Conservation (phyloP, 2,113 vertebrate species). For the Tichodroma muraria region DNA sequence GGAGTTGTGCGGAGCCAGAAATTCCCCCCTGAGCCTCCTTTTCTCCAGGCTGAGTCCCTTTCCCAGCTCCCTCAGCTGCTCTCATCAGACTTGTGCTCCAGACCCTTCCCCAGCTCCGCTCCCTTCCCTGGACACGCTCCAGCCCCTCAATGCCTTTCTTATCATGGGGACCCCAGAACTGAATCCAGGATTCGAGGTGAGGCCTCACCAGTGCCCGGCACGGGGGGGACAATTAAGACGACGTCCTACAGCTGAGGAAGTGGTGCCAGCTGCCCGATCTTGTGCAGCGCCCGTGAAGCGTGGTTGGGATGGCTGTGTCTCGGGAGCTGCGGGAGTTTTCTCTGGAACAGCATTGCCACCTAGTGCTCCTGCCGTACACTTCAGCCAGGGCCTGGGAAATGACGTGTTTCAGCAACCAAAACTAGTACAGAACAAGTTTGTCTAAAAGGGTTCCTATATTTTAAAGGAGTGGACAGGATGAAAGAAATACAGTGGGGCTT, state of each 20-base stretch:
- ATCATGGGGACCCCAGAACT: accelerated
- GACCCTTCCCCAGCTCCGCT: accelerated
- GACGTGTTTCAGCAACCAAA: accelerated
- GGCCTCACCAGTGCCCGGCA: neutral
- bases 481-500: neutral
- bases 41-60: neutral
- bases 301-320: neutral
- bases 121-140: accelerated
- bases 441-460: neutral
- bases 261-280: neutral
- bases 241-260: neutral
- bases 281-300: neutral
- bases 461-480: neutral
- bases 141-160: neutral
- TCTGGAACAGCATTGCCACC: constrained; percentile 78
- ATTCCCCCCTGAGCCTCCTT: neutral
- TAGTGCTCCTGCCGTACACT: constrained; percentile 46
- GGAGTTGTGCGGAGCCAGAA: accelerated
- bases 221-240: neutral
- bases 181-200: neutral
- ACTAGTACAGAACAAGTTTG: neutral
- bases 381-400: neutral
- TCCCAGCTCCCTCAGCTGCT: neutral
- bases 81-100: neutral
- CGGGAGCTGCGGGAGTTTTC: neutral